A percentile compares a stretch with the other conserved stretches of the same genome.
These are phyloP conservation scores for Typhlichthys eigenmanni DNA, from an alignment of 2,797 vertebrate species.

Conservation along the genomic window DNA sequence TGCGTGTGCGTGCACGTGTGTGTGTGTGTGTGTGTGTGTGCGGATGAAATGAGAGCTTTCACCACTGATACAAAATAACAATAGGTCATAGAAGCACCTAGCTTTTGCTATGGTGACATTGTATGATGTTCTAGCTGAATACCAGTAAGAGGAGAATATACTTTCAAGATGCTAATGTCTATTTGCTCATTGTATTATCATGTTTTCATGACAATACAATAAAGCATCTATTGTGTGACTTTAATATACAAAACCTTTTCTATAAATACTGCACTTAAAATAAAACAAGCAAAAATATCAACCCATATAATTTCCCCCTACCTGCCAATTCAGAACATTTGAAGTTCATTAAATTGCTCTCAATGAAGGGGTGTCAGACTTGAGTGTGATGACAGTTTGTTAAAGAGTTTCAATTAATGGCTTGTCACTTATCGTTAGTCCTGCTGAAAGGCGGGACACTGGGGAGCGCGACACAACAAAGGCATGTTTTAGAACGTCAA, in stretches of 20 bases:
- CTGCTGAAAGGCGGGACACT: constrained; percentile 72
- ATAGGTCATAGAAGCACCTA: no score
- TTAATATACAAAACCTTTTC: background rate
- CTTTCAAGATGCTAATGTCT: constrained; percentile 18
- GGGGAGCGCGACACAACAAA: constrained; percentile 87
- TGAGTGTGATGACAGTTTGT: constrained; percentile 87
- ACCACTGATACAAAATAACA: no score
- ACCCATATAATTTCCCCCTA: constrained; percentile 56
- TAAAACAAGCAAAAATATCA: constrained; percentile 60
- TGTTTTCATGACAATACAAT: no score
- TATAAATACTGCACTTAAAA: constrained; percentile 45
- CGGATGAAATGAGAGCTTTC: no score
- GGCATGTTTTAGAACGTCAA: constrained; percentile 82
- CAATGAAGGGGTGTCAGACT: constrained; percentile 72
- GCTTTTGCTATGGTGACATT: no score
- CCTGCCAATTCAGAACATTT: constrained; percentile 29
- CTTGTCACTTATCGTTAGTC: constrained; percentile 83
- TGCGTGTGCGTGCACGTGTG: constrained; percentile 19
- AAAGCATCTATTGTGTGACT: background rate
- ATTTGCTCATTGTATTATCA: background rate
- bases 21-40: no score
- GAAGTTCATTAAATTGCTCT: constrained; percentile 45
- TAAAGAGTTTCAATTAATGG: constrained; percentile 84
- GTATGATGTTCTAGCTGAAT: no score
- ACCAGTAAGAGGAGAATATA: no score